Evolutionary conservation across 2,113 vertebrate genomes (phyloP).

Genomic region (Bos taurus): ARS-UCD2.0 NC_037342.1:48638001-48638500

Average conservation of each 20-base stretch:
- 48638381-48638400: background rate
- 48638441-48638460: background rate
- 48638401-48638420: background rate
- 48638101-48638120: background rate
- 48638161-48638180: background rate
- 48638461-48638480: background rate
- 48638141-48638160: background rate
- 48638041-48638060: background rate
- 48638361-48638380: background rate
- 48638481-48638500: background rate
- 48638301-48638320: background rate
- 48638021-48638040: background rate
- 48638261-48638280: background rate
- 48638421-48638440: background rate
- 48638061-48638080: background rate
- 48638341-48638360: background rate
- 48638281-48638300: background rate
- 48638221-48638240: background rate
- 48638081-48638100: background rate
- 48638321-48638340: accelerated
- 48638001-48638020: background rate
- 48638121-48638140: background rate
- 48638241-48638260: background rate
- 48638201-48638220: background rate
- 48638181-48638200: background rate